Conservation (phyloP, 2,113 vertebrate genomes). For the Cephalopterus ornatus region DNA sequence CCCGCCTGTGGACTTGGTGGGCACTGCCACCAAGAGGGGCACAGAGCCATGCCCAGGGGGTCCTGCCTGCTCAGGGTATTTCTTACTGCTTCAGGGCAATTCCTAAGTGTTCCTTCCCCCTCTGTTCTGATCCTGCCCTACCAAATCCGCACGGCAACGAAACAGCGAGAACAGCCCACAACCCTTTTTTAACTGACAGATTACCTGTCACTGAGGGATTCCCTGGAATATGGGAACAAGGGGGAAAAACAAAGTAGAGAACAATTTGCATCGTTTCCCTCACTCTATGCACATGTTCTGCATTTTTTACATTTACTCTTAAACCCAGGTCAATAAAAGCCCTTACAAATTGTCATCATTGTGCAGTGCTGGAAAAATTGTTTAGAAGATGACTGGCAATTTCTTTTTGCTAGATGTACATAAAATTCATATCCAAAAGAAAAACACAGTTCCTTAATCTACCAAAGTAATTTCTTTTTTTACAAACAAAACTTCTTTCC, state of each 20-base stretch:
- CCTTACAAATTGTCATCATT: neutral
- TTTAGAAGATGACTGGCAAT: neutral
- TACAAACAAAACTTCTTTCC: neutral
- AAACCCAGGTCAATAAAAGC: neutral
- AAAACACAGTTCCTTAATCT: neutral
- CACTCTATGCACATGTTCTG: neutral
- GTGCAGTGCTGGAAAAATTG: neutral
- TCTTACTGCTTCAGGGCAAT: neutral
- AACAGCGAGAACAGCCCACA: neutral
- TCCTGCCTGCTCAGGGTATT: neutral
- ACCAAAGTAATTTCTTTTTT: neutral
- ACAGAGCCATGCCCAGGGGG: neutral
- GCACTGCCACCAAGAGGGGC: rapidly evolving
- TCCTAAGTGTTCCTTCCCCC: neutral
- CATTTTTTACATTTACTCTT: neutral
- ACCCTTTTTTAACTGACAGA: neutral
- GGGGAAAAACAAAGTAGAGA: neutral
- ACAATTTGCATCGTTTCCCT: neutral
- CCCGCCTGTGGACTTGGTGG: neutral
- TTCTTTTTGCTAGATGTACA: neutral
- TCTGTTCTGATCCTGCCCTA: neutral
- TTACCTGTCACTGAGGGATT: neutral
- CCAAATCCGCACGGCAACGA: neutral
- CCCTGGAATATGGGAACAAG: neutral
- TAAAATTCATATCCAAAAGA: neutral